phyloP scores from a whole-genome alignment of 2,113 vertebrate genomes.

The Protomyctophum bolini region DNA sequence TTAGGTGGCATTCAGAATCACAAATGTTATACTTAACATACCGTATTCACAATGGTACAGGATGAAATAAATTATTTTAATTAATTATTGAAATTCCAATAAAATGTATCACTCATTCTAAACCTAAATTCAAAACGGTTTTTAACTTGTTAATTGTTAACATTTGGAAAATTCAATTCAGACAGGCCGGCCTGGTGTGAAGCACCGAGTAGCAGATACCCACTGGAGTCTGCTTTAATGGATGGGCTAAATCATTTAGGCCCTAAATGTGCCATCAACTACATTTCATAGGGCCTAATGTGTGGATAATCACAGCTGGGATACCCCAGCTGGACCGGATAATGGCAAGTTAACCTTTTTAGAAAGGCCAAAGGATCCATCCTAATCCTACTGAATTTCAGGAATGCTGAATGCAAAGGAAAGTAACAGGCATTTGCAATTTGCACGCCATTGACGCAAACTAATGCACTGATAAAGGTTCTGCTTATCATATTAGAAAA shows the following conservation, averaged over 20 bases:
- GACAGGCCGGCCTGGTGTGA: slow-evolving; percentile 52
- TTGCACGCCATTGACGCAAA: background rate
- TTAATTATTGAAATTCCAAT: slow-evolving; percentile 2
- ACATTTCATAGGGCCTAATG: slow-evolving; percentile 73
- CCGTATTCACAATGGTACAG: background rate
- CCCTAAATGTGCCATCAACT: slow-evolving; percentile 72
- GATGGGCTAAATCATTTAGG: slow-evolving; percentile 77
- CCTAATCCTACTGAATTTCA: slow-evolving; percentile 34
- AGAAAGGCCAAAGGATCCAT: slow-evolving; percentile 56
- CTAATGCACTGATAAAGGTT: background rate
- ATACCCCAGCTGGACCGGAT: slow-evolving; percentile 60
- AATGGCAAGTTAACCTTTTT: slow-evolving; percentile 79
- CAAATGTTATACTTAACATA: background rate
- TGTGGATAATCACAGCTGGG: slow-evolving; percentile 77
- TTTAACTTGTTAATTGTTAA: no score
- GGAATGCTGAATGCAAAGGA: background rate
- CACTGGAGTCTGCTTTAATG: slow-evolving; percentile 70
- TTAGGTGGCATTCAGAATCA: no score
- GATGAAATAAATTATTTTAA: background rate
- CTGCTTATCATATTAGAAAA: background rate
- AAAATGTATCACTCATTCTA: slow-evolving; percentile 25
- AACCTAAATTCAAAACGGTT: slow-evolving; percentile 45
- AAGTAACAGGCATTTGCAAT: background rate
- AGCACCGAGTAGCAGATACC: slow-evolving; percentile 49
- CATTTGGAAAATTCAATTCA: slow-evolving; percentile 64